Base-by-base conservation (phyloP, 2,797 vertebrate species). In the Manis javanica region DNA sequence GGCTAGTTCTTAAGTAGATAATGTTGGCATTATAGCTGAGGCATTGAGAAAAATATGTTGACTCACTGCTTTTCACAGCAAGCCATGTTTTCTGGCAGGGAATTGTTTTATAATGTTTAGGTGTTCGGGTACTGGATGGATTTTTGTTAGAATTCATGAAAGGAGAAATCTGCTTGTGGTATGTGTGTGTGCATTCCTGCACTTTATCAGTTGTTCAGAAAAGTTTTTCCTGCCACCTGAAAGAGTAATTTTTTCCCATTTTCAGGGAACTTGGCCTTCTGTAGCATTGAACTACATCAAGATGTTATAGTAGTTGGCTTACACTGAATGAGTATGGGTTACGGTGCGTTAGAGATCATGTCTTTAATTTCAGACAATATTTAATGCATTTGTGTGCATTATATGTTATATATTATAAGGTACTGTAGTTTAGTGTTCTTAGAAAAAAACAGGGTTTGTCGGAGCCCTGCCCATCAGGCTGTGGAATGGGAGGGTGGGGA, bases 251-350 rank as follows among this genome's bases (percentile, higher is more conserved):
- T 26, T 46, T 8, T 6, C 34, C 63, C 29, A 7, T 23, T 19
- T 21, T 68, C 72, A n/a, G 14, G 79, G 85, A 46, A 51, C 85
- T 53, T 79, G 39, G 18, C 37, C n/a, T 77, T 31, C 23, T 24
- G 61, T 4, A 8, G 29, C 37, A 14, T 59, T 14, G 29, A 75
- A 23, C 34, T 14, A 4, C 61, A 23, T 37, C 21, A 21, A 0
- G 46, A 7, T 10, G 53, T 42, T 0, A 0, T 10, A 2, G 42
- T 12, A 11, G 53, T 7, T 19, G 74, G 57, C n/a, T 42, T 26
- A 2, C 37, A 1, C 1, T 5, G 6, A 26, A 19, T 18, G 64
- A 37, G 46, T 12, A 5, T 24, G 10, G 6, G 0, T 13, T 53
- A 59, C 16, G 74, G 0, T 14, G 64, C 63, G n/a, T 31, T 21